Percentiles rank a stretch among this genome's conserved stretches.
These are phyloP conservation scores for Homarus americanus DNA, from an alignment of 1,140 invertebrate genomes.

Conservation along the genomic window DNA sequence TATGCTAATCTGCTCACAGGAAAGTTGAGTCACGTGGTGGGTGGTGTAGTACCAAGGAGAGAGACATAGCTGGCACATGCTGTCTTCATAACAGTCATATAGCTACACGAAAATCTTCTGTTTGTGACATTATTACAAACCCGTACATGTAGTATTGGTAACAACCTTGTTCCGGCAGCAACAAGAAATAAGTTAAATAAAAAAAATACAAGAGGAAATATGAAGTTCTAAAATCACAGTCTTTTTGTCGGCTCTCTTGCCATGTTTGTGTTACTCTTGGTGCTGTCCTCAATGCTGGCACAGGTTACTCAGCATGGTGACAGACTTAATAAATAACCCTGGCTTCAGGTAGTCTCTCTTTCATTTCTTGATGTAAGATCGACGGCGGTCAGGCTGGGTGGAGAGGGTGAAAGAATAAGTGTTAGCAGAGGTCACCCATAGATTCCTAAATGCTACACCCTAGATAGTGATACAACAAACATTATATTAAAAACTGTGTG, in stretches of 20 bases:
- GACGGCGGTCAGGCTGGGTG: slow-evolving; percentile 57
- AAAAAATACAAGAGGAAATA: neutral
- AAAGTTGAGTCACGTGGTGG: too few relatives aligned
- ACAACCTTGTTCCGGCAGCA: neutral
- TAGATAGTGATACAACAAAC: too few relatives aligned
- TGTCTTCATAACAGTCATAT: slow-evolving; percentile 68
- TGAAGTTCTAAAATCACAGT: neutral
- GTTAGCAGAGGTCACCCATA: too few relatives aligned
- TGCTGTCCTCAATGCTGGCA: neutral
- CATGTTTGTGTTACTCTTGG: neutral
- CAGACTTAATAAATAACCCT: slow-evolving; percentile 25
- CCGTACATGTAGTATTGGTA: slow-evolving; percentile 43
- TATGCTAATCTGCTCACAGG: neutral
- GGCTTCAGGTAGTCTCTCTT: neutral
- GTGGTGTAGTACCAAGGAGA: too few relatives aligned
- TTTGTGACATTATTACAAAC: neutral
- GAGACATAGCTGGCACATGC: slow-evolving; percentile 19
- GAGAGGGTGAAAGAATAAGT: too few relatives aligned
- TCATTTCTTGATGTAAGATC: slow-evolving; percentile 68
- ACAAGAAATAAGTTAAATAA: neutral
- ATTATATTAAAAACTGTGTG: too few relatives aligned
- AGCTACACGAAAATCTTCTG: slow-evolving; percentile 4
- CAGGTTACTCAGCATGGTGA: neutral
- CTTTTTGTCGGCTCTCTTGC: neutral
- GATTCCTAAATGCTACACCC: too few relatives aligned